Evolutionary conservation across 2,113 vertebrate genomes (phyloP).

Genomic region (Aphyosemion australe): DNA sequence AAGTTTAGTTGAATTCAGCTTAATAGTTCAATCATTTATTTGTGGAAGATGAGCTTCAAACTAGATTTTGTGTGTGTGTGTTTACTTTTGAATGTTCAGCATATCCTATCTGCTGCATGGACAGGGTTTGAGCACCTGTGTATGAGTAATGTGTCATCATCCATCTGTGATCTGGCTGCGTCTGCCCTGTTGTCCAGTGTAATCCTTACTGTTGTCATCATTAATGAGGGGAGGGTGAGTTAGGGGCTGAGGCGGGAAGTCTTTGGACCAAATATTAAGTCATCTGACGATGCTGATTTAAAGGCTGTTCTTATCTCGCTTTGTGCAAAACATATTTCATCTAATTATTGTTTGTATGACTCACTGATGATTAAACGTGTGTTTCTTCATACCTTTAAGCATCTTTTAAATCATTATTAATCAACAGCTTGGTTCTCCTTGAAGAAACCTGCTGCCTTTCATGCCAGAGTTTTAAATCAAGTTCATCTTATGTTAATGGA

Average conservation of each 20-base stretch:
- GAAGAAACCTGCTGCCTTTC: too few species aligned
- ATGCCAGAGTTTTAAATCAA: too few species aligned
- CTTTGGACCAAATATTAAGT: conserved; percentile 37
- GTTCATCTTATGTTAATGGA: too few species aligned
- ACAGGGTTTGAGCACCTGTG: conserved; percentile 17
- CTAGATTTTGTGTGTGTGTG: too few species aligned
- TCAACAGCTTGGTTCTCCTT: background rate
- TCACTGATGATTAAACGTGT: background rate
- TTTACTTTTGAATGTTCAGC: background rate
- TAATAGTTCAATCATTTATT: too few species aligned
- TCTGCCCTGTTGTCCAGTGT: conserved; percentile 45
- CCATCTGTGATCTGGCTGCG: conserved; percentile 50
- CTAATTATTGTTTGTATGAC: conserved; percentile 27
- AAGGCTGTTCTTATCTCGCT: conserved; percentile 39
- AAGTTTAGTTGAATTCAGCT: too few species aligned
- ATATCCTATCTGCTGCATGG: background rate
- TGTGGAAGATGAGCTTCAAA: too few species aligned
- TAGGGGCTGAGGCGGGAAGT: conserved; percentile 57
- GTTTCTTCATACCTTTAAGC: background rate
- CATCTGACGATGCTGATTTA: conserved; percentile 24
- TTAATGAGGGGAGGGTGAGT: conserved; percentile 38
- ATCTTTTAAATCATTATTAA: background rate
- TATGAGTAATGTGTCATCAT: conserved; percentile 52
- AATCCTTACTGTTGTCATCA: conserved; percentile 59
- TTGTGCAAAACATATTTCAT: conserved; percentile 26